Evolutionary conservation across 2,888 invertebrate genomes (phyloP), one percentile per base, ranked within the genome.

Genomic region (Allolobophora icterica): DNA sequence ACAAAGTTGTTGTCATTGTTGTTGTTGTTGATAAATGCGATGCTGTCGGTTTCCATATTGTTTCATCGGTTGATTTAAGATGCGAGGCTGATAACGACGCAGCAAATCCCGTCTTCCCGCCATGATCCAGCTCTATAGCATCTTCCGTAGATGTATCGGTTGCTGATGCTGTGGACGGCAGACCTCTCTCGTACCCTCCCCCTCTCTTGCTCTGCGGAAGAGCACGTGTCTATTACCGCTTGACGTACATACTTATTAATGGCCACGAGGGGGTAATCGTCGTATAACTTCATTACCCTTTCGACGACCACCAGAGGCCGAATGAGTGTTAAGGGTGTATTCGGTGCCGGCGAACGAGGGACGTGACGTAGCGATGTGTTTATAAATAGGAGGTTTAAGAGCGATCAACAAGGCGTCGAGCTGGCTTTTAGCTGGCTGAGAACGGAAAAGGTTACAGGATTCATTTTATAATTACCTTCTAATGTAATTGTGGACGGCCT

Each of bases 171-270:
- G 71, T 8, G 30, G 30, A 71, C 8, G 30, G n/a, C n/a, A 8
- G n/a, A 30, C n/a, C n/a, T n/a, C 71, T n/a, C 71, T 30, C n/a
- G 8, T 11, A 11, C 71, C n/a, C 15, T 0, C n/a, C 71, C 71
- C n/a, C 71, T 71, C 71, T 71, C 8, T 8, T 71, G n/a, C 71
- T 17, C 71, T 13, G 71, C 71, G 6, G 6, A 71, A 71, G 30
- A 71, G 71, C n/a, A 71, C n/a, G 71, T 71, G 71, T 71, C 71
- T 71, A n/a, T 71, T n/a, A 71, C 71, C 71, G 71, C n/a, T n/a
- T n/a, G 71, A 71, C 71, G 71, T 71, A 71, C 71, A 71, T 71
- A 71, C 71, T 71, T 71, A 71, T 71, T 71, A 71, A 71, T 71
- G 71, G 71, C 71, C 71, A 71, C 71, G 71, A 71, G 11, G 30